These are phyloP conservation scores for Danio tinwini DNA, from an alignment of 2,797 vertebrate genomes.

Conservation along the genomic window DNA sequence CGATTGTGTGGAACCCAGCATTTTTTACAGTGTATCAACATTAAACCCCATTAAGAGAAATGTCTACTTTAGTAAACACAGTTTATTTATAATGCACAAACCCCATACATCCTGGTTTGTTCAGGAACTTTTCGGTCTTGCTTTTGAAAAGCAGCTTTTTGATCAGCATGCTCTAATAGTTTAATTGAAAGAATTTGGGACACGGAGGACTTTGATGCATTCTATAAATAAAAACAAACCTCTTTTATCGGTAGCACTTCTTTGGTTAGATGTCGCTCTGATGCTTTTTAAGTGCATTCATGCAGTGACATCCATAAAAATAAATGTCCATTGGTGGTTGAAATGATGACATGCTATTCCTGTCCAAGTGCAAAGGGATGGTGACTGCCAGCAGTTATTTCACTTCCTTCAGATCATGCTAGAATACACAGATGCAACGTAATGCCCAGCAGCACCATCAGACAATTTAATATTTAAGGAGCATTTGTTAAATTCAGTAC, in stretches of 20 bases:
- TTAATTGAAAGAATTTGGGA: conserved; percentile 41
- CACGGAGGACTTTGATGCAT: conserved; percentile 44
- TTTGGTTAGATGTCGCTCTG: conserved; percentile 45
- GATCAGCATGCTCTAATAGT: conserved; percentile 44
- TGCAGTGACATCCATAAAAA: conserved; percentile 63
- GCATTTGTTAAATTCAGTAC: conserved; percentile 25
- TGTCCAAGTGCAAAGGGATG: conserved; percentile 55
- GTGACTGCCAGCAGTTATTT: conserved; percentile 37
- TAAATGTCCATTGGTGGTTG: conserved; percentile 55
- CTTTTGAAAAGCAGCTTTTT: conserved; percentile 26
- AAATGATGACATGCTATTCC: conserved; percentile 60
- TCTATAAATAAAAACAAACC: conserved; percentile 58
- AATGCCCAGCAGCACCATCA: conserved; percentile 23
- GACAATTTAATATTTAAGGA: conserved; percentile 44
- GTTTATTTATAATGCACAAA: neutral
- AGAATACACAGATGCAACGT: conserved; percentile 54
- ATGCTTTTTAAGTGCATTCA: conserved; percentile 62
- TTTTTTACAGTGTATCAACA: too few species aligned
- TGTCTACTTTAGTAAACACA: neutral
- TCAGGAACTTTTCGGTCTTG: neutral
- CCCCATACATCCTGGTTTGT: neutral
- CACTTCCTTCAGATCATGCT: conserved; percentile 52
- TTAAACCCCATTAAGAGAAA: neutral
- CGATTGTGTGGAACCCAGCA: too few species aligned
- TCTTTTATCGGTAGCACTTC: conserved; percentile 48